Conservation (phyloP, 53 echinoderm and acorn worm genomes). For the Luidia sarsii region DNA sequence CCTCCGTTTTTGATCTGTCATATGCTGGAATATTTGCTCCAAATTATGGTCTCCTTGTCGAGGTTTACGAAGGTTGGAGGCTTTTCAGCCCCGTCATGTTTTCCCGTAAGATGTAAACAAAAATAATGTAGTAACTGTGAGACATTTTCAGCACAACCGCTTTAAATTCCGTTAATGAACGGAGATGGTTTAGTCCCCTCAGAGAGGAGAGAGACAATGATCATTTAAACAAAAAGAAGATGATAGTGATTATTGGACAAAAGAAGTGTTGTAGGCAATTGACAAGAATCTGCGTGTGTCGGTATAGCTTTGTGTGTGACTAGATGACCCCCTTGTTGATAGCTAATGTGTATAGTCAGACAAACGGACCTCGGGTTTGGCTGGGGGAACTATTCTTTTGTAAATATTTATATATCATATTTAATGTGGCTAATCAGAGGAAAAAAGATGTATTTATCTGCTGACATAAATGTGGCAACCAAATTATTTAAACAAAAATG, state of each 20-base stretch:
- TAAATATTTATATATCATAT: conserved; percentile 53
- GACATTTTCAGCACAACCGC: too few relatives aligned
- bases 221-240: not conserved
- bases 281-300: too few relatives aligned
- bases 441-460: conserved; percentile 44
- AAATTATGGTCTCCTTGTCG: not conserved
- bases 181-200: not conserved
- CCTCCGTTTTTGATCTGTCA: too few relatives aligned
- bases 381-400: conserved; percentile 35
- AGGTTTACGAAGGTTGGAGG: not conserved
- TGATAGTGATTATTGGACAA: not conserved
- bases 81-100: not conserved
- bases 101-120: not conserved
- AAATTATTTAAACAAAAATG: conserved; percentile 24
- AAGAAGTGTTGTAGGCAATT: conserved; percentile 10
- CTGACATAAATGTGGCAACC: conserved; percentile 41
- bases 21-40: not conserved
- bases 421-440: conserved; percentile 56
- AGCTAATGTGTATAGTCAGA: not conserved
- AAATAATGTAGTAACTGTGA: not conserved
- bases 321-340: conserved; percentile 40
- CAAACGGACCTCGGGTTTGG: not conserved
- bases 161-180: not conserved
- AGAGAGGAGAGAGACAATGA: not conserved
- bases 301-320: conserved; percentile 29